Evolutionary conservation across 2,113 vertebrate genomes (phyloP).

Genomic region (Butastur rufipennis): DNA sequence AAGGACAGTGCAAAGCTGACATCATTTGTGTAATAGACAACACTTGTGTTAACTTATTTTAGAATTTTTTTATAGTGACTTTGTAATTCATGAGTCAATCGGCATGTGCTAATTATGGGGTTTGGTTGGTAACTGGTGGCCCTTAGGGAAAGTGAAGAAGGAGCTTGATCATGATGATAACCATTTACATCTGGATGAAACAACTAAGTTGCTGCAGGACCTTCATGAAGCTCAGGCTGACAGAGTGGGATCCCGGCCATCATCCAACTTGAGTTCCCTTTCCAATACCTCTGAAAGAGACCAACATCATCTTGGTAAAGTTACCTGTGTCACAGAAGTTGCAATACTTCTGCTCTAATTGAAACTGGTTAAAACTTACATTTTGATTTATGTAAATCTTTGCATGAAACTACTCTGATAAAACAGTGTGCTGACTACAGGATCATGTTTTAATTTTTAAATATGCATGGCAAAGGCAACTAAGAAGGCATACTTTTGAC

Average conservation of each 20-base stretch:
- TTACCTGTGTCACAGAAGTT: background rate
- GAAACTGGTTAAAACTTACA: background rate
- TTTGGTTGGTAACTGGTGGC: background rate
- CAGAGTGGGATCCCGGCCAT: conserved; percentile 89
- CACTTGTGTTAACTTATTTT: background rate
- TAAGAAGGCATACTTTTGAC: background rate
- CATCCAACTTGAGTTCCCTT: conserved; percentile 94
- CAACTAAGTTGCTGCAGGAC: conserved; percentile 91
- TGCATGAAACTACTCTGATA: background rate
- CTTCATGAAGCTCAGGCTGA: conserved; percentile 93
- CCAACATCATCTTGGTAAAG: conserved; percentile 89
- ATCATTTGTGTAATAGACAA: background rate
- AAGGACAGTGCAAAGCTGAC: background rate
- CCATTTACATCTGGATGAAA: conserved; percentile 88
- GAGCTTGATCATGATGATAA: conserved; percentile 89
- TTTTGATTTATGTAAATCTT: background rate
- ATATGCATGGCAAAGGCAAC: background rate
- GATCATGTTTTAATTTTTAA: background rate
- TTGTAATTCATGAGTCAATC: background rate
- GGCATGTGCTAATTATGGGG: background rate
- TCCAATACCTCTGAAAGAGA: conserved; percentile 94
- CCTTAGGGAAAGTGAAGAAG: conserved; percentile 90
- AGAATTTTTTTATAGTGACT: background rate
- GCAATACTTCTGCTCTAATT: background rate
- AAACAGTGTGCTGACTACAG: background rate